Percentiles rank a stretch among this genome's conserved stretches.
Conservation (phyloP, 2,888 invertebrate species). For the Asteroscopus sphinx region DNA sequence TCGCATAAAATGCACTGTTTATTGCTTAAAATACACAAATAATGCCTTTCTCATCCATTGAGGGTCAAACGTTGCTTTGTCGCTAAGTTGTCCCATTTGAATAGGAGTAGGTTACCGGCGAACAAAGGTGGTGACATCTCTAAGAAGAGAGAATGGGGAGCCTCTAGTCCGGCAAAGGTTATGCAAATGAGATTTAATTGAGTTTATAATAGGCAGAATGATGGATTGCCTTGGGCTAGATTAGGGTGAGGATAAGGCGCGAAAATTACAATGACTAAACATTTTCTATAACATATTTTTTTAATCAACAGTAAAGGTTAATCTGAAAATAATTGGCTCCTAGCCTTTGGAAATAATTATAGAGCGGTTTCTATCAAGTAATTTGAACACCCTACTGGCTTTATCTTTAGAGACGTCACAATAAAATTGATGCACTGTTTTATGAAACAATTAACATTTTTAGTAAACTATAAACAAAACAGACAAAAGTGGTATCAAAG, state of each 20-base stretch:
- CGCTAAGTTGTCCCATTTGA: conserved; percentile 83
- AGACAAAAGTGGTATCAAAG: conserved; percentile 3
- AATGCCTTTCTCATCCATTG: conserved; percentile 82
- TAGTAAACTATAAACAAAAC: conserved; percentile 10
- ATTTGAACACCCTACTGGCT: conserved; percentile 1
- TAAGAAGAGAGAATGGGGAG: conserved; percentile 76
- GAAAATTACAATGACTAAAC: conserved; percentile 82
- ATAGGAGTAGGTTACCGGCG: conserved; percentile 83
- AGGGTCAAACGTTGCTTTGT: conserved; percentile 87
- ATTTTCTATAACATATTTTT: conserved; percentile 44
- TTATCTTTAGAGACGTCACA: background rate
- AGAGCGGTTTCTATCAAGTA: conserved; percentile 9
- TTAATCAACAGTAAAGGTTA: conserved; percentile 34
- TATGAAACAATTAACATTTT: background rate
- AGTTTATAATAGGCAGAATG: conserved; percentile 87
- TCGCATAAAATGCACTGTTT: conserved; percentile 89
- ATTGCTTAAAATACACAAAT: conserved; percentile 90
- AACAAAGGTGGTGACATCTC: conserved; percentile 89
- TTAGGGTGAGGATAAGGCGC: conserved; percentile 72
- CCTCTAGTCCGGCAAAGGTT: conserved; percentile 75
- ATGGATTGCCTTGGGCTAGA: conserved; percentile 72
- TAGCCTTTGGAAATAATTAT: conserved; percentile 28
- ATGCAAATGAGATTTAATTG: conserved; percentile 89
- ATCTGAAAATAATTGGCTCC: conserved; percentile 51
- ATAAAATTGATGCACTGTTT: conserved; percentile 7